A percentile compares a stretch with the other conserved stretches of the same genome.
These are phyloP conservation scores for Silurus aristotelis DNA, from an alignment of 2,797 vertebrate species.

Conservation along the genomic window DNA sequence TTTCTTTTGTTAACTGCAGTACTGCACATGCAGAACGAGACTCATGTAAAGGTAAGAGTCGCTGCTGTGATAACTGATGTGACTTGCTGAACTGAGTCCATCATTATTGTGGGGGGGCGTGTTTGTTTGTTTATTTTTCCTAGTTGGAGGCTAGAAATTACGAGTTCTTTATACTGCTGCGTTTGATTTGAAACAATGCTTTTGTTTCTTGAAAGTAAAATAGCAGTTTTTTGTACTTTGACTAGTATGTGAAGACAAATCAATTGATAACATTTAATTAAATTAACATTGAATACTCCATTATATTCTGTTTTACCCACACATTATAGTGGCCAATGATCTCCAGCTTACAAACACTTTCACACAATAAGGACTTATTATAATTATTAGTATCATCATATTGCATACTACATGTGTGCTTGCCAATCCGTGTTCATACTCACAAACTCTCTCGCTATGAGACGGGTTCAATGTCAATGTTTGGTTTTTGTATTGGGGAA, in stretches of 20 bases:
- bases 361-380: no score
- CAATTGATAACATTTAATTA: no score
- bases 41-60: neutral
- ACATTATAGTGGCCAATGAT: neutral
- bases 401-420: neutral
- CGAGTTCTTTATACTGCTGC: neutral
- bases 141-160: neutral
- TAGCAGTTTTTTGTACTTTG: neutral
- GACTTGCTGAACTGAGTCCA: neutral
- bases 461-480: conserved; percentile 23
- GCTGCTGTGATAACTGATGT: neutral
- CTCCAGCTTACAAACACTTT: neutral
- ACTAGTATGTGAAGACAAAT: neutral
- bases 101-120: neutral
- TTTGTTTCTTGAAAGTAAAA: neutral
- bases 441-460: neutral
- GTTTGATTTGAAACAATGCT: neutral
- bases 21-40: neutral
- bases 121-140: neutral
- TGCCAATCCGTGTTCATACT: neutral
- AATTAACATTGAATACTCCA: neutral
- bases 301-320: neutral
- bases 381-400: neutral
- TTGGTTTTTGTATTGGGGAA: conserved; percentile 44
- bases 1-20: neutral